Evolutionary conservation across 2,113 vertebrate species (phyloP).

Genomic region (Psettodes erumei): DNA sequence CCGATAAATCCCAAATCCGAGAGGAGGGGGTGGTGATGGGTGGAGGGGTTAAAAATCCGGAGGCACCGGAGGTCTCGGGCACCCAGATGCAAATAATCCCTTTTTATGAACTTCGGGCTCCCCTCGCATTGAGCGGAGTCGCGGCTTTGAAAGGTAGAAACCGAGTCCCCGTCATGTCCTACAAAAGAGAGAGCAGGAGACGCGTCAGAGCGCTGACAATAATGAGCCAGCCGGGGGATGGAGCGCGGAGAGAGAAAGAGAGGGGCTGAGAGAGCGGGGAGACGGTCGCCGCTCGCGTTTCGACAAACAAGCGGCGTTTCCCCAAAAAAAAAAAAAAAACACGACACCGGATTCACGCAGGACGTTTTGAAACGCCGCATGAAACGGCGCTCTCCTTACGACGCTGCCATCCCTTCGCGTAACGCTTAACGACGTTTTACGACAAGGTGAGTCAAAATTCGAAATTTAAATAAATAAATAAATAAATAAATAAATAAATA

Average conservation of each 20-base stretch:
- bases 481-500: no score
- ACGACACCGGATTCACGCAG: no score
- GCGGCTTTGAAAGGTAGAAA: slow-evolving; percentile 75
- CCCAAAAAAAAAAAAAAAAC: slow-evolving; percentile 10
- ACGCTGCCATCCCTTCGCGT: not conserved
- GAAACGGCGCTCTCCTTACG: not conserved
- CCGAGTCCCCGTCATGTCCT: slow-evolving; percentile 84
- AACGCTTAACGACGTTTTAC: not conserved
- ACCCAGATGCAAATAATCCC: slow-evolving; percentile 84
- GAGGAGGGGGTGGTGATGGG: no score
- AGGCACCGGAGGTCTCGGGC: slow-evolving; percentile 77
- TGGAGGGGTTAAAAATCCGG: no score
- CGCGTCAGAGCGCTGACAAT: slow-evolving; percentile 73
- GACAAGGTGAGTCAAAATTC: no score
- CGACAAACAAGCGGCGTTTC: slow-evolving; percentile 44
- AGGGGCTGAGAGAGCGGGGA: slow-evolving; percentile 44
- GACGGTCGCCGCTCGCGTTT: slow-evolving; percentile 50
- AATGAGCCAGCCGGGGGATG: slow-evolving; percentile 66
- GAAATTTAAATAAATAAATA: no score
- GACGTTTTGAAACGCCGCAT: not conserved
- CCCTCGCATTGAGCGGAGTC: slow-evolving; percentile 79
- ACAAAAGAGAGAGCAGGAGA: slow-evolving; percentile 75
- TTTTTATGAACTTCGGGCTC: slow-evolving; percentile 82
- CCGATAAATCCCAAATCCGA: slow-evolving; percentile 85
- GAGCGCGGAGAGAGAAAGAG: slow-evolving; percentile 46